Percentiles rank a stretch among this genome's conserved stretches.
Evolutionary conservation across 2,888 invertebrate genomes (phyloP).

Genomic region (Smittia aterrima): DNA sequence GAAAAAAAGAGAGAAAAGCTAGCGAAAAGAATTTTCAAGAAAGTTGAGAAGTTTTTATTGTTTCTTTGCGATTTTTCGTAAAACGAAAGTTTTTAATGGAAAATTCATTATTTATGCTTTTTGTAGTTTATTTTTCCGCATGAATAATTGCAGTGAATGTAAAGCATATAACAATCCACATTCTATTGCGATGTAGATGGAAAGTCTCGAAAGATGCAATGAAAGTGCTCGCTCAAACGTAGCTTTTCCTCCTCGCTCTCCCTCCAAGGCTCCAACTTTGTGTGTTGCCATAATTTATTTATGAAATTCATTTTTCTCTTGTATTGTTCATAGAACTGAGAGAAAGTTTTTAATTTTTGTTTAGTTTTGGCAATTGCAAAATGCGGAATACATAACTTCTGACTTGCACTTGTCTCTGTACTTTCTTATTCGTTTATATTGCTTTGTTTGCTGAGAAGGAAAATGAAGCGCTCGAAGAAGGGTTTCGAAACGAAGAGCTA

Average conservation of each 20-base stretch:
- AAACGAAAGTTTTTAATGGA: slow-evolving; percentile 34
- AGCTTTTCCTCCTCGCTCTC: not conserved
- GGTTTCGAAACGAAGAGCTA: not conserved
- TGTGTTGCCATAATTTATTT: not conserved
- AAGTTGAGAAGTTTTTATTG: slow-evolving; percentile 9
- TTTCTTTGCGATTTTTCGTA: slow-evolving; percentile 18
- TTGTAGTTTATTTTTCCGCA: slow-evolving; percentile 37
- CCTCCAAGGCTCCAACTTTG: not conserved
- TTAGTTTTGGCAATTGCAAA: slow-evolving; percentile 2
- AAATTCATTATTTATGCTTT: slow-evolving; percentile 41
- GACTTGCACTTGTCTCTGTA: not conserved
- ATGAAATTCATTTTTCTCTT: not conserved
- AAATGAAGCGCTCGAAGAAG: not conserved
- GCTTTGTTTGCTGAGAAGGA: too few relatives aligned
- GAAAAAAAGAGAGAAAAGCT: not conserved
- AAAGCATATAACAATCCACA: not conserved
- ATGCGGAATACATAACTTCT: not conserved
- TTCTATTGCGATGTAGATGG: not conserved
- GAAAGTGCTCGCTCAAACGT: slow-evolving; percentile 2
- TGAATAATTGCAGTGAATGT: slow-evolving; percentile 38
- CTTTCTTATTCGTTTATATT: not conserved
- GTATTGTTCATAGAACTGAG: not conserved
- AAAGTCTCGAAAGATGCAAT: slow-evolving; percentile 5
- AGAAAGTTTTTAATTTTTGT: slow-evolving; percentile 17
- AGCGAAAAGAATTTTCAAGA: not conserved